Percentiles rank a stretch among this genome's conserved stretches.
Evolutionary conservation across 2,888 invertebrate species (phyloP).

Genomic region (Ecliptopera silaceata): DNA sequence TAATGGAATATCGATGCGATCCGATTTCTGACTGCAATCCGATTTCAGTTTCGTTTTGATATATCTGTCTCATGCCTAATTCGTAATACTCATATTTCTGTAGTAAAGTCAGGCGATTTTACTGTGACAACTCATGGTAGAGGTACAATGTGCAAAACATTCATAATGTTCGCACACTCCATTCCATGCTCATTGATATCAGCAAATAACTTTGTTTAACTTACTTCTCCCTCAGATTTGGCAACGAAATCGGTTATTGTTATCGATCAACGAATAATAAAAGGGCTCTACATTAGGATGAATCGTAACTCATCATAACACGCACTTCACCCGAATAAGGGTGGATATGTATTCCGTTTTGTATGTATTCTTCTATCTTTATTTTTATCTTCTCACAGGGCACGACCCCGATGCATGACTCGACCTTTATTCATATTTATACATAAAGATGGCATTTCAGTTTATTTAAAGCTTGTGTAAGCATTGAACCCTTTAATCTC

Average conservation of each 20-base stretch:
- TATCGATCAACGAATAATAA: conserved; percentile 24
- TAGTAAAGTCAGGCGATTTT: too few relatives aligned
- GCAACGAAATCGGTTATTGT: conserved; percentile 17
- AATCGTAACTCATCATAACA: conserved; percentile 9
- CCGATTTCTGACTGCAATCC: too few relatives aligned
- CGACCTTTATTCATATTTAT: conserved; percentile 31
- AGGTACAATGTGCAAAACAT: conserved; percentile 12
- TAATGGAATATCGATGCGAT: too few relatives aligned
- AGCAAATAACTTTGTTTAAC: conserved; percentile 16
- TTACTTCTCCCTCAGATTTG: conserved; percentile 17
- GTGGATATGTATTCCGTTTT: conserved; percentile 16
- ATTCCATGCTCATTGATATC: conserved; percentile 19
- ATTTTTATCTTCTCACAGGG: conserved; percentile 24
- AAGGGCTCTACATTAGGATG: conserved; percentile 13
- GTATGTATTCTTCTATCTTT: conserved; percentile 22
- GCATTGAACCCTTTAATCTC: conserved; percentile 26
- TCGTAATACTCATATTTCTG: too few relatives aligned
- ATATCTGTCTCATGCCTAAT: too few relatives aligned
- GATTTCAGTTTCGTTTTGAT: too few relatives aligned
- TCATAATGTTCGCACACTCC: conserved; percentile 15
- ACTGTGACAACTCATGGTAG: too few relatives aligned
- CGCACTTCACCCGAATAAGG: conserved; percentile 7
- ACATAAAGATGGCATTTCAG: conserved; percentile 21
- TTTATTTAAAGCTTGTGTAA: conserved; percentile 30
- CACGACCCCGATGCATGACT: conserved; percentile 31